Conservation (phyloP, 2,888 invertebrate genomes). For the Venusia cambrica region DNA sequence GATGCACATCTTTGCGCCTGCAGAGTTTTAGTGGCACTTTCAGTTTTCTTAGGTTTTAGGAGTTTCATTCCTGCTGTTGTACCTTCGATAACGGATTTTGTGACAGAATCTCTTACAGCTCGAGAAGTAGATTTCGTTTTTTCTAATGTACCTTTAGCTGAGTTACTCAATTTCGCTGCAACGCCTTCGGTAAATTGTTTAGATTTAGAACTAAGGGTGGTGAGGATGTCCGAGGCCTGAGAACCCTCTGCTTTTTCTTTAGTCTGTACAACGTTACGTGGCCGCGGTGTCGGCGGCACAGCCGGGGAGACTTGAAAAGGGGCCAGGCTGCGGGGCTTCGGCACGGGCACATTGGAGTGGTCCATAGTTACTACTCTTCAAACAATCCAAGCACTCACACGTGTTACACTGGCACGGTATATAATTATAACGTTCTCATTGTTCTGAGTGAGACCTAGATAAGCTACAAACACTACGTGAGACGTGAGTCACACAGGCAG, state of each 20-base stretch:
- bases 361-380: conserved; percentile 45
- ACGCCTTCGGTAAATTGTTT: conserved; percentile 81
- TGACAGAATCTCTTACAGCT: conserved; percentile 74
- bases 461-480: no score
- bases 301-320: conserved; percentile 22
- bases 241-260: conserved; percentile 44
- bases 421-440: no score
- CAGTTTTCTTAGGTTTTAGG: conserved; percentile 50
- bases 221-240: conserved; percentile 42
- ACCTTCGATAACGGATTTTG: conserved; percentile 83
- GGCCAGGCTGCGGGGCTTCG: conserved; percentile 15
- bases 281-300: conserved; percentile 78
- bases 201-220: conserved; percentile 77
- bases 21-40: conserved; percentile 33
- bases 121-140: conserved; percentile 72
- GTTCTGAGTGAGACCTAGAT: no score
- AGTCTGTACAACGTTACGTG: conserved; percentile 61
- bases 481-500: no score
- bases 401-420: no score
- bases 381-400: no score
- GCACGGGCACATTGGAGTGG: conserved; percentile 53
- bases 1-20: conserved; percentile 74
- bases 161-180: conserved; percentile 69
- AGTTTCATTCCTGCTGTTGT: conserved; percentile 80
- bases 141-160: conserved; percentile 69